A percentile compares a stretch with the other conserved stretches of the same genome.
Evolutionary conservation across 2,888 invertebrate genomes (phyloP).

Genomic region (Uloborus plumipes): DNA sequence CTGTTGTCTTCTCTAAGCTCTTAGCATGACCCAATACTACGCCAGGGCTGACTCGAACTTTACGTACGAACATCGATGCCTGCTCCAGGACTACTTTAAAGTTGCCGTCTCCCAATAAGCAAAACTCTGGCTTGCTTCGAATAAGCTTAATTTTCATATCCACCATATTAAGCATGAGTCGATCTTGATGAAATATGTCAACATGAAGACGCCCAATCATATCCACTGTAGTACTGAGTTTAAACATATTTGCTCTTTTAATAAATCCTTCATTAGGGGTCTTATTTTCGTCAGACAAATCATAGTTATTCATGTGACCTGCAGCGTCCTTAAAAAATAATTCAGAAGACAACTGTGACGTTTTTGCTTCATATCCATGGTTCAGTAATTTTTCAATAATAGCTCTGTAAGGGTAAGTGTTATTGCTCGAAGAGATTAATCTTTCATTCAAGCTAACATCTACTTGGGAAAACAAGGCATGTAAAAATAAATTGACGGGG

Average conservation of each 20-base stretch:
- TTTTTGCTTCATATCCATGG: conserved; percentile 21
- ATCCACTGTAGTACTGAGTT: conserved; percentile 21
- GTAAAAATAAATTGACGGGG: conserved; percentile 19
- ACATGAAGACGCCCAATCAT: conserved; percentile 40
- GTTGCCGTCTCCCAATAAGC: conserved; percentile 11
- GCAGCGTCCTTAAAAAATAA: conserved; percentile 23
- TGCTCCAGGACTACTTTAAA: conserved; percentile 65
- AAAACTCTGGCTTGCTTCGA: conserved; percentile 50
- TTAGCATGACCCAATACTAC: conserved; percentile 64
- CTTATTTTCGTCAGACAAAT: background rate
- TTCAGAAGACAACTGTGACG: conserved; percentile 19
- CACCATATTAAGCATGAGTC: conserved; percentile 28
- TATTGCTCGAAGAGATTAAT: conserved; percentile 9
- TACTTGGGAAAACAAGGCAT: conserved; percentile 16
- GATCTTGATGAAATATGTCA: conserved; percentile 40
- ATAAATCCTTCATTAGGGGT: conserved; percentile 28
- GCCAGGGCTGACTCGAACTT: conserved; percentile 64
- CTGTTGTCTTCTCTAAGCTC: background rate
- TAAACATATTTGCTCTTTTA: conserved; percentile 12
- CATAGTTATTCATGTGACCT: background rate
- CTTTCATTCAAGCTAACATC: conserved; percentile 29
- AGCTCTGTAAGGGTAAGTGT: conserved; percentile 28
- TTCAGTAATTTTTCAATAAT: conserved; percentile 26
- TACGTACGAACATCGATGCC: conserved; percentile 65
- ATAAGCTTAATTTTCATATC: conserved; percentile 37